Base-by-base conservation (phyloP, 2,113 vertebrate genomes). In the Pyrgilauda ruficollis region DNA sequence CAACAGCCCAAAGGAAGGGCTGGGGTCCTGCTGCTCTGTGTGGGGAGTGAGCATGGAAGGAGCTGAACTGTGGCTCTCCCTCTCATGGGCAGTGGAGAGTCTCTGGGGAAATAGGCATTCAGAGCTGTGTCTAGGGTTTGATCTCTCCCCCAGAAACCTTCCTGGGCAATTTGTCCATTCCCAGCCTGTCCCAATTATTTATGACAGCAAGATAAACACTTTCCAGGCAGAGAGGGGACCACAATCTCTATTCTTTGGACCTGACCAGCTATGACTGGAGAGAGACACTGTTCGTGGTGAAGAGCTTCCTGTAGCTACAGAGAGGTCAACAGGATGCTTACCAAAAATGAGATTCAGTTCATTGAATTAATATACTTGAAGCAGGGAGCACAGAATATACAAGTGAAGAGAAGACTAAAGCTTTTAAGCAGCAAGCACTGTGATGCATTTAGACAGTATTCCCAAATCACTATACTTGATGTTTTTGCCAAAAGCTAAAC, bases 301-400 rank as follows among this genome's bases (percentile, higher is more conserved):
- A 94, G 50, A 92, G 50, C 50, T 94, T 95, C 92, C 94, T 97
- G 76, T 61, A 68, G 69, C 63, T 79, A 68, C 52, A 68, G 69
- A 70, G 55, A 64, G 77, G 77, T 93, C 88, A 90, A 67, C 82
- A 89, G 88, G 86, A 93, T 93, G 76, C 76, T 90, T 70, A 89
- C 84, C 83, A 77, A 92, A 97, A 94, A 84, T 70, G 84, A 89
- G 80, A 59, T 74, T 86, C 55, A 63, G 47, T 86, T 86, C 14
- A 63, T 37, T 86, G 79, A 94, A 92, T 92, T 86, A 94, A 88
- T 83, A 50, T 56, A 74, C 52, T 37, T 90, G 55, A 90, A 74
- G 22, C 27, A 90, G 22, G 28, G 31, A 88, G 28, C 50, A 44
- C 13, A 84, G 82, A 88, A 53, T 47, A 83, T 37, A 52, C 23